Base-by-base conservation (phyloP, 2,113 vertebrate species). In the Symphodus melops region DNA sequence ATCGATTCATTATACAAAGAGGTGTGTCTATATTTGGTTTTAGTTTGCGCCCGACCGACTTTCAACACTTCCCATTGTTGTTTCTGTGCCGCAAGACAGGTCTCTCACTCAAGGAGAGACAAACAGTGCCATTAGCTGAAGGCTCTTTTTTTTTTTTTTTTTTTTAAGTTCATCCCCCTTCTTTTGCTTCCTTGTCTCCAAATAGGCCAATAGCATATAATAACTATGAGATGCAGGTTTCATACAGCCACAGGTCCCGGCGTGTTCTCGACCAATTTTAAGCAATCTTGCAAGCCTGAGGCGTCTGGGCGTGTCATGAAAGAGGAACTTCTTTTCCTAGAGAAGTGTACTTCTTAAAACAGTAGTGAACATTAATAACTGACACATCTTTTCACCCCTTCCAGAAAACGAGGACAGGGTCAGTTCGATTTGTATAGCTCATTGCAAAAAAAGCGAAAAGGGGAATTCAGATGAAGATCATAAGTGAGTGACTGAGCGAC, bases 61-160 rank as follows among this genome's bases (percentile, higher is more conserved):
- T 85, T 91, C 86, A 86, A 69, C 82, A 81, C 85, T 76, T 86
- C 79, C 83, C 61, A 83, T 92, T 90, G 87, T 89, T 77, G 72
- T 42, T 66, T 66, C 28, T 77, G 57, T 70, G 77, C 83, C 37
- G 46, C 42, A 75, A 74, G 77, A 88, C 83, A 77, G 82, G 55
- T 64, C 72, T 75, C 25, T 55, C 0, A 28, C 69, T 77, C 33
- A 3, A 1, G 25, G 64, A 82, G 77, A 21, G 64, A 75, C 68
- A 65, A 13, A 51, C 19, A 10, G 57, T n/a, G 62, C 14, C 64
- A 60, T 61, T 67, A 65, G 46, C 74, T 44, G 61, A 53, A 67
- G 73, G 81, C 20, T 33, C 5, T 33, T 33, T 33, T 28, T 28
- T 28, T 28, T 28, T 28, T 28, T 28, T 28, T n/a, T n/a, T n/a